Evolutionary conservation across 2,888 invertebrate genomes (phyloP), one percentile per base, ranked within the genome.

Genomic region (Panzeria rudis): DNA sequence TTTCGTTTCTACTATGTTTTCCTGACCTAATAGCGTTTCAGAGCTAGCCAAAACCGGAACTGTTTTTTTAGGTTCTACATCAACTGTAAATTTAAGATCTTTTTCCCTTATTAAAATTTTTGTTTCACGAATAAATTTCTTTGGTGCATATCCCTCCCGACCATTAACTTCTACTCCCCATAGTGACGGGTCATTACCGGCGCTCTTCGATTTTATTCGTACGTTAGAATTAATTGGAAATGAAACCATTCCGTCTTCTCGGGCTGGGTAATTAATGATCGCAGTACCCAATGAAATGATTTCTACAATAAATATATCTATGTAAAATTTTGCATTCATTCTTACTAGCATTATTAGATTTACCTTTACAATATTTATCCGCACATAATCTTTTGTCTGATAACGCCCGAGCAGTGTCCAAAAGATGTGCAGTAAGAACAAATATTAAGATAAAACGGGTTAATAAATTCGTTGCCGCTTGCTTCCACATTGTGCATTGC

Each of bases 101-200:
- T 76, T 78, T 83, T 93, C 89, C 87, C 91, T 89, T 81, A 93
- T 86, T 6, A 93, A 81, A 59, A 95, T 88, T 91, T 94, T 95
- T 6, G 89, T 89, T 93, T 97, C 97, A 88, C 92, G 93, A 68
- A 97, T 90, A 87, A 95, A 93, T 0, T 89, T 89, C 72, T 93
- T 92, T 29, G 94, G 95, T 0, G 94, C 94, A 91, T 95, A 96
- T 29, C 97, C 97, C 81, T 94, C 91, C 89, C 94, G 94, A 38
- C 95, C 96, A 86, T 94, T 93, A 61, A 96, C 95, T 92, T 94
- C 94, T 59, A 94, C 95, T 86, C 95, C 96, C 96, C 96, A 96
- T 3, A 90, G 69, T 0, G 87, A 56, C 66, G 95, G 91, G 32
- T 92, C 92, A 66, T 20, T 88, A 3, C 95, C 96, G 89, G 95